These are phyloP conservation scores for Neopelma chrysocephalum DNA, from an alignment of 2,797 vertebrate species.

Conservation along the genomic window DNA sequence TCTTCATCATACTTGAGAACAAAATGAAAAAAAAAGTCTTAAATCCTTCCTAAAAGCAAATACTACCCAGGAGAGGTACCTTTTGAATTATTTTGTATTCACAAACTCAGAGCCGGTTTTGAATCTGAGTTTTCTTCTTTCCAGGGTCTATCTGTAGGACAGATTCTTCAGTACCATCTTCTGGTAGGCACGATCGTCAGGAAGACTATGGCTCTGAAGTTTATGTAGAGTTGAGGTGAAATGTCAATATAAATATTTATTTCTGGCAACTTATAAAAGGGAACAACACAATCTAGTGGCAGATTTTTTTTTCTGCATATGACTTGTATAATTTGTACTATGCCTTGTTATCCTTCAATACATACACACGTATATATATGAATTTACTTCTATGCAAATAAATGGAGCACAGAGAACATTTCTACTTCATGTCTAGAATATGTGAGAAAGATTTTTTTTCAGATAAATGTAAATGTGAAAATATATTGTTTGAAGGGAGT, in stretches of 20 bases:
- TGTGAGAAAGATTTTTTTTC: not conserved
- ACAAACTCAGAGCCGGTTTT: not conserved
- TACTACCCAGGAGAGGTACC: not conserved
- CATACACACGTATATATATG: not conserved
- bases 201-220: not conserved
- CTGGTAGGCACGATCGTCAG: not conserved
- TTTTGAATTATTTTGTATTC: not conserved
- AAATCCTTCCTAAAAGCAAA: not conserved
- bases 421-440: not conserved
- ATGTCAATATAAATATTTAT: not conserved
- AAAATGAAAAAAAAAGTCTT: not conserved
- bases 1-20: not conserved
- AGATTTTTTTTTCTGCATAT: not conserved
- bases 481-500: not conserved
- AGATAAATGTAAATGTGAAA: not conserved
- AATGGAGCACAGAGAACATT: not conserved
- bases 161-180: not conserved
- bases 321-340: not conserved
- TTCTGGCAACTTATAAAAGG: not conserved
- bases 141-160: not conserved
- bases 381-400: not conserved
- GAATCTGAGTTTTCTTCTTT: not conserved
- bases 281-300: not conserved
- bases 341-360: not conserved
- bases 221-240: rapidly evolving